Base-by-base conservation (phyloP, 2,888 invertebrate species). In the Acanthosoma haemorrhoidale region DNA sequence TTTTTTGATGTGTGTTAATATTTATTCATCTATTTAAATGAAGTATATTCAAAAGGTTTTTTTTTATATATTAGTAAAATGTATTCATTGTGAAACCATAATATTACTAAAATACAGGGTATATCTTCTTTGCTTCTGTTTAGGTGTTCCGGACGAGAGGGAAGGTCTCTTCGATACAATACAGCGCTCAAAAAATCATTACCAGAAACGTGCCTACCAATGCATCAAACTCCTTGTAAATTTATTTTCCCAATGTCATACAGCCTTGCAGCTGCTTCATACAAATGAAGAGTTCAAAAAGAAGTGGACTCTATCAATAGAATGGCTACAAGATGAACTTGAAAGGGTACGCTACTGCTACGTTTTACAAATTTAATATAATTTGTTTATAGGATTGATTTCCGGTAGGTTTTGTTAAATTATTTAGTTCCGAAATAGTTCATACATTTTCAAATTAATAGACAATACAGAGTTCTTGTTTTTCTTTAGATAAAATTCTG, bases 131-230 rank as follows among this genome's bases (percentile, higher is more conserved):
- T n/a, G n/a, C n/a, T n/a, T n/a, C n/a, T 38, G n/a, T 18, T 8
- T 38, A 64, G 85, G 86, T 78, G 85, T 88, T 60, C 89, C 88
- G 3, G 91, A 91, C 73, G 92, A 96, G 78, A 86, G 94, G 51
- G 95, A 96, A 77, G 96, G 96, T 1, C 84, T 97, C 68, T 86
- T 97, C 76, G 96, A 97, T 79, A 96, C 93, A 70, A 94, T 96
- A 78, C 87, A 90, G 76, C 88, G 93, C 73, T 91, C 94, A 71
- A 96, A 95, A 81, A 92, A 90, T 74, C 94, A 96, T 82, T 95
- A 96, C 82, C 96, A 96, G 81, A 96, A 96, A 82, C 86, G 96
- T 75, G 94, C 96, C 74, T 97, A 97, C 83, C 94, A 96, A 81
- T 96, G 96, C 82, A 93, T 97, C 74, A 97, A 97, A 83, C 92